Evolutionary conservation across 1,140 invertebrate species (phyloP).

Genomic region (Sycophila sp.): DNA sequence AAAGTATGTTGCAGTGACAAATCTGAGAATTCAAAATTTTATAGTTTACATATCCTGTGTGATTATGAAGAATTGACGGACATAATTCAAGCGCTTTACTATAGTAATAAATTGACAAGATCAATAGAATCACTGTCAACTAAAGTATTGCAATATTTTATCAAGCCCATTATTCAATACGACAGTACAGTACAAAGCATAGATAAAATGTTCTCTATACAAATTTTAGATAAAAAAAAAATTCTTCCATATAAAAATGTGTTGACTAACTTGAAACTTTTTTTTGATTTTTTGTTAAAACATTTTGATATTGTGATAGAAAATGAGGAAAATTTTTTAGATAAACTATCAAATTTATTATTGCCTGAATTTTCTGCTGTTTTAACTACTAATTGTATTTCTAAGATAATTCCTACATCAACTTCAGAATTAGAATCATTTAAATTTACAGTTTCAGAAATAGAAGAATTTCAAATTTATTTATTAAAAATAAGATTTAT

Average conservation of each 20-base stretch:
- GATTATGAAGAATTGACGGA: constrained; percentile 60
- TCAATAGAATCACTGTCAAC: constrained; percentile 65
- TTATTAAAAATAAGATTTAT: constrained; percentile 71
- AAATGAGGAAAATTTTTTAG: constrained; percentile 69
- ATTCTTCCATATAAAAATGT: constrained; percentile 69
- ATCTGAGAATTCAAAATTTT: constrained; percentile 38
- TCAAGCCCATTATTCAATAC: constrained; percentile 68
- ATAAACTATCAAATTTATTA: constrained; percentile 71
- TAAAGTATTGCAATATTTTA: constrained; percentile 67
- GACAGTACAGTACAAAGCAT: constrained; percentile 62
- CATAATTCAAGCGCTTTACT: constrained; percentile 65
- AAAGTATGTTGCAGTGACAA: constrained; percentile 59
- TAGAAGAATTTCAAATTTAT: constrained; percentile 74
- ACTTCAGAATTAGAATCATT: constrained; percentile 76
- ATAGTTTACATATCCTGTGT: constrained; percentile 55
- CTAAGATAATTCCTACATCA: constrained; percentile 79
- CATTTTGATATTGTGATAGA: constrained; percentile 69
- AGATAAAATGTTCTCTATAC: constrained; percentile 62
- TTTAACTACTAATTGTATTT: constrained; percentile 79
- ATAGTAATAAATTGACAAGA: constrained; percentile 61
- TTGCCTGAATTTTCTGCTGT: constrained; percentile 72
- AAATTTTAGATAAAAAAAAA: constrained; percentile 60
- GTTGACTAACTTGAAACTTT: constrained; percentile 69
- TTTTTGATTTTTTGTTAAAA: constrained; percentile 71
- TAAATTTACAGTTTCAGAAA: constrained; percentile 71